phyloP scores from a whole-genome alignment of 1,140 invertebrate genomes.

The Lethrus apterus region DNA sequence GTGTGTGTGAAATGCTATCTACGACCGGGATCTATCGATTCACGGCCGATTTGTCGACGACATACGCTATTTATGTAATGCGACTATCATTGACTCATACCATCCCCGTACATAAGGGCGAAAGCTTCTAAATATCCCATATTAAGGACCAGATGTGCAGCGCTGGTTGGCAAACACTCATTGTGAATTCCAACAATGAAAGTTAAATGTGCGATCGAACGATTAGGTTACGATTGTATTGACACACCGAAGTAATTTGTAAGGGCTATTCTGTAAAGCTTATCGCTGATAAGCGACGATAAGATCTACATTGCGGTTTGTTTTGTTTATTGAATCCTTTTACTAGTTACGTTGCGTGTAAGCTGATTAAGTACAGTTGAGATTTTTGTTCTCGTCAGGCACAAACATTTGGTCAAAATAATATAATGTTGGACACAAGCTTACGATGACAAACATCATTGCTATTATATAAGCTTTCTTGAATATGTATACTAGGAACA shows the following conservation, averaged over 20 bases:
- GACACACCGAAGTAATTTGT: slow-evolving; percentile 37
- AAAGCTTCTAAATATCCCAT: slow-evolving; percentile 17
- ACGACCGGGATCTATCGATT: slow-evolving; percentile 30
- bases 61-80: slow-evolving; percentile 34
- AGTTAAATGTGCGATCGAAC: slow-evolving; percentile 39
- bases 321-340: slow-evolving; percentile 34
- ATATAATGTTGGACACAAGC: no score
- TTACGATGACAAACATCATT: no score
- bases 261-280: slow-evolving; percentile 32
- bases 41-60: slow-evolving; percentile 30
- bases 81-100: slow-evolving; percentile 25
- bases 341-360: slow-evolving; percentile 20
- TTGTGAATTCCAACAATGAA: slow-evolving; percentile 37
- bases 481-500: no score
- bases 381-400: no score
- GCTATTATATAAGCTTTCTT: no score
- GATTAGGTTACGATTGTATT: slow-evolving; percentile 40
- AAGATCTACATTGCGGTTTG: slow-evolving; percentile 27
- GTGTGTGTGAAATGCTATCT: slow-evolving; percentile 31
- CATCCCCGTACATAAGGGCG: slow-evolving; percentile 20
- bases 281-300: slow-evolving; percentile 29
- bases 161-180: slow-evolving; percentile 37
- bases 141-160: slow-evolving; percentile 31
- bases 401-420: no score
- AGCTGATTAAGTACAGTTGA: slow-evolving; percentile 10